A percentile compares a stretch with the other conserved stretches of the same genome.
Conservation (phyloP, 2,888 invertebrate genomes). For the Herminia tarsipennalis region DNA sequence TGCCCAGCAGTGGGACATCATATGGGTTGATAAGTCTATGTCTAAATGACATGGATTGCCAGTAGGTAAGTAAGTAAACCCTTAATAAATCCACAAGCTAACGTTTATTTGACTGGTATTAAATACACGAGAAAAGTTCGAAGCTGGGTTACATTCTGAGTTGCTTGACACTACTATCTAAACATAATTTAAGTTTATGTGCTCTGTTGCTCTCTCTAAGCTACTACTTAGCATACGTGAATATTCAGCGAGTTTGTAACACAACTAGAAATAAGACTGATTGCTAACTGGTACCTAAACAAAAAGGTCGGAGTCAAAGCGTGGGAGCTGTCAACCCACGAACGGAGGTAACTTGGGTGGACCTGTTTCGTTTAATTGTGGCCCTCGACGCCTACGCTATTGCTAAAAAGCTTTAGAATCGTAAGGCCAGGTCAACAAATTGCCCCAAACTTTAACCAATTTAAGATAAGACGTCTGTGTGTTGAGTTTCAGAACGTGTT, state of each 20-base stretch:
- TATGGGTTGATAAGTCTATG: too few species aligned
- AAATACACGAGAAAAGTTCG: slow-evolving; percentile 9
- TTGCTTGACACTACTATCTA: slow-evolving; percentile 36
- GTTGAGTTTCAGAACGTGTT: too few species aligned
- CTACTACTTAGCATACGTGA: slow-evolving; percentile 65
- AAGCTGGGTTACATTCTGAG: slow-evolving; percentile 39
- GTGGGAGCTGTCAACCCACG: slow-evolving; percentile 71
- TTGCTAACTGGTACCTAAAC: slow-evolving; percentile 60
- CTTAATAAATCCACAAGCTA: too few species aligned
- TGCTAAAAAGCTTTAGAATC: slow-evolving; percentile 48
- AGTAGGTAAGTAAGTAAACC: too few species aligned
- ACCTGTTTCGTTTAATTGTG: slow-evolving; percentile 68
- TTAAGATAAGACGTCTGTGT: not conserved
- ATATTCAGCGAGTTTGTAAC: slow-evolving; percentile 67
- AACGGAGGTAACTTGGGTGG: slow-evolving; percentile 65
- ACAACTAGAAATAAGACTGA: slow-evolving; percentile 58
- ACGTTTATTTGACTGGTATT: too few species aligned
- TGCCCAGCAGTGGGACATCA: too few species aligned
- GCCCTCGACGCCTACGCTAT: slow-evolving; percentile 61
- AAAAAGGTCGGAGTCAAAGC: slow-evolving; percentile 68
- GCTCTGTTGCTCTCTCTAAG: slow-evolving; percentile 56
- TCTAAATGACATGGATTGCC: too few species aligned
- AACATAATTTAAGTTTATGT: slow-evolving; percentile 54
- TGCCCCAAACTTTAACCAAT: slow-evolving; percentile 13
- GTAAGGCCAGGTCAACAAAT: slow-evolving; percentile 38